Base-by-base conservation (phyloP, 2,888 invertebrate genomes). In the Cryptophagus acutangulus region DNA sequence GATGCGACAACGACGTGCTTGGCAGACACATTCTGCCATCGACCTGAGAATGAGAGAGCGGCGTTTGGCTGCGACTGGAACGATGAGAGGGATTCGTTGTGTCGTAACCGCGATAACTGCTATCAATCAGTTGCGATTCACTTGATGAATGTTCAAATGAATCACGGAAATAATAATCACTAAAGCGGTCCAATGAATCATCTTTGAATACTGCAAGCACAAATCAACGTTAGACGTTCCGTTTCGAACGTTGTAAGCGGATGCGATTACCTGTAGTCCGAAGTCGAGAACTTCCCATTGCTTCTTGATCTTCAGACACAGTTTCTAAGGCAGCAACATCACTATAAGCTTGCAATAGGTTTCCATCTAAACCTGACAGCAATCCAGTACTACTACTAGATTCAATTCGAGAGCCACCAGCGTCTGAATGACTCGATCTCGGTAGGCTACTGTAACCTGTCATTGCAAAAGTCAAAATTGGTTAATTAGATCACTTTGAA, bases 361-460 rank as follows among this genome's bases (percentile, higher is more conserved):
- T 60, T 40, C 62, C 59, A 50, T 70, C 69, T 48, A 69, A 57
- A 33, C 65, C 63, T 10, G 69, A 66, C 35, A 68, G 56, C 14
- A 69, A 54, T 15, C 68, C 66, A 25, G 63, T 57, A 51, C 67
- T 69, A 52, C 54, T 64, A 46, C 67, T 67, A 25, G 65, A 55
- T 52, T 69, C 70, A 60, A 69, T 66, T 38, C 65, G 57, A 13
- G 69, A 67, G 37, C 68, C 66, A 40, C 70, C 70, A 20, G 65
- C 66, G 52, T 84, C 85, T 49, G 85, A 85, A 72, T 88, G 87
- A 59, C 87, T 87, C 40, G 88, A 87, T 49, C 89, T 77, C 17
- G 89, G 88, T 58, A 89, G 74, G 70, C 87, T 88, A 71, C 86
- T 87, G 72, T 89, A 89, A 42, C 87, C 88, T 86, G 44, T 16